Conservation (phyloP, 2,888 invertebrate species). For the Noctua comes region DNA sequence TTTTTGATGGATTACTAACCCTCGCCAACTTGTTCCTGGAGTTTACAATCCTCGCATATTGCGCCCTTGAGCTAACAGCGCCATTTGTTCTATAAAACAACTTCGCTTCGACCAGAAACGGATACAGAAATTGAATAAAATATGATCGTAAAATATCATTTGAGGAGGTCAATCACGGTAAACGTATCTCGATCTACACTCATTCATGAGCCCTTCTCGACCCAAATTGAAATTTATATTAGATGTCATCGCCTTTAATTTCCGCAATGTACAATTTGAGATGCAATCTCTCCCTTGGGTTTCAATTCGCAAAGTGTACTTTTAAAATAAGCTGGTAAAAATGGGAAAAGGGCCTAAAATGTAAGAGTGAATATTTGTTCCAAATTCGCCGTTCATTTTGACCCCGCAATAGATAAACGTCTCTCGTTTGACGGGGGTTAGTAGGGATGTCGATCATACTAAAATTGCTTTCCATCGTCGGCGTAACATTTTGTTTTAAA, state of each 20-base stretch:
- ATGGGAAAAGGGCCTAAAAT: conserved; percentile 56
- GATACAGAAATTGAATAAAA: conserved; percentile 53
- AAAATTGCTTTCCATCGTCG: conserved; percentile 65
- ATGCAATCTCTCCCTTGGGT: conserved; percentile 85
- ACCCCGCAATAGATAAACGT: conserved; percentile 75
- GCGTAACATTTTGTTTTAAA: conserved; percentile 66
- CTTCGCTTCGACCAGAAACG: conserved; percentile 20
- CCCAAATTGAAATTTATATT: conserved; percentile 87
- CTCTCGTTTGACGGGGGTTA: conserved; percentile 74
- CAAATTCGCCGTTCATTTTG: conserved; percentile 71
- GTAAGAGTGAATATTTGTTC: conserved; percentile 68
- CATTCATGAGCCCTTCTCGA: conserved; percentile 79
- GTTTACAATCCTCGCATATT: conserved; percentile 30
- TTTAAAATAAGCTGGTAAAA: conserved; percentile 61
- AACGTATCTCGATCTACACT: conserved; percentile 73
- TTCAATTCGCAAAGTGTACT: conserved; percentile 76
- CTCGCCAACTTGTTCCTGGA: conserved; percentile 59
- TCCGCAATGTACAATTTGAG: conserved; percentile 87
- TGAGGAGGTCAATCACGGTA: conserved; percentile 66
- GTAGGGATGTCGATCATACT: conserved; percentile 73
- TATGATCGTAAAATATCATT: conserved; percentile 61
- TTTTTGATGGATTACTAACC: conserved; percentile 75
- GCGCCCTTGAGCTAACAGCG: conserved; percentile 8
- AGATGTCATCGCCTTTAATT: conserved; percentile 85
- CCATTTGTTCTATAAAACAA: conserved; percentile 14